Conservation (phyloP, 2,888 invertebrate genomes). For the Patella depressa region DNA sequence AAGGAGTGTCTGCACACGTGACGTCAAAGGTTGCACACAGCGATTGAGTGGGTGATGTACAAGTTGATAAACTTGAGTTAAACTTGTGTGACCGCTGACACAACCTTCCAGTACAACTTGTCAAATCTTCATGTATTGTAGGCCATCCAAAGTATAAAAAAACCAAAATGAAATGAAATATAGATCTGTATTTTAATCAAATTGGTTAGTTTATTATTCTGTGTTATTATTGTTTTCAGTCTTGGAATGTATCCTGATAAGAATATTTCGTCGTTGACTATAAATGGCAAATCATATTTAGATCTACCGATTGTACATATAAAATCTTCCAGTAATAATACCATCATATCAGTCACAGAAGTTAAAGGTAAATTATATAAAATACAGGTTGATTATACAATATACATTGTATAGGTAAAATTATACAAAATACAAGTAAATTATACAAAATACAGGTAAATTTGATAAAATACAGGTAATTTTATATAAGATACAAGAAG, state of each 20-base stretch:
- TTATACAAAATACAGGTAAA: not conserved
- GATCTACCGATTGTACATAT: constrained; percentile 88
- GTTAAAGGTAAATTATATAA: constrained; percentile 67
- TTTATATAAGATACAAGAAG: not conserved
- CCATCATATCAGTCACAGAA: constrained; percentile 84
- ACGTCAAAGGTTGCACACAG: too few relatives aligned
- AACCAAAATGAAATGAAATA: too few relatives aligned
- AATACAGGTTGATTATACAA: not conserved
- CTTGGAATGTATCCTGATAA: constrained; percentile 46
- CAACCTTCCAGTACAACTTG: too few relatives aligned
- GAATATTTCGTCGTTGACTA: constrained; percentile 79
- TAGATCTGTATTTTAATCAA: too few relatives aligned
- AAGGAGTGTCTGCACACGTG: too few relatives aligned
- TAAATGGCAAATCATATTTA: constrained; percentile 83
- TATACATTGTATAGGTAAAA: not conserved
- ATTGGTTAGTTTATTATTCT: not conserved
- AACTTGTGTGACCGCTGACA: too few relatives aligned
- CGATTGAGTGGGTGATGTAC: too few relatives aligned
- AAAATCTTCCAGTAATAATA: constrained; percentile 88
- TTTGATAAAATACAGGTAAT: too few relatives aligned
- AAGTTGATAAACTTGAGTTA: too few relatives aligned
- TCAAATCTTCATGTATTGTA: too few relatives aligned
- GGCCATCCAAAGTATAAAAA: too few relatives aligned
- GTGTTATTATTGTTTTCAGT: constrained; percentile 11
- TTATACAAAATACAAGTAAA: too few relatives aligned